Percentiles rank a stretch among this genome's conserved stretches.
phyloP scores from a whole-genome alignment of 1,140 invertebrate genomes.

The Zaprionus gabonicus region DNA sequence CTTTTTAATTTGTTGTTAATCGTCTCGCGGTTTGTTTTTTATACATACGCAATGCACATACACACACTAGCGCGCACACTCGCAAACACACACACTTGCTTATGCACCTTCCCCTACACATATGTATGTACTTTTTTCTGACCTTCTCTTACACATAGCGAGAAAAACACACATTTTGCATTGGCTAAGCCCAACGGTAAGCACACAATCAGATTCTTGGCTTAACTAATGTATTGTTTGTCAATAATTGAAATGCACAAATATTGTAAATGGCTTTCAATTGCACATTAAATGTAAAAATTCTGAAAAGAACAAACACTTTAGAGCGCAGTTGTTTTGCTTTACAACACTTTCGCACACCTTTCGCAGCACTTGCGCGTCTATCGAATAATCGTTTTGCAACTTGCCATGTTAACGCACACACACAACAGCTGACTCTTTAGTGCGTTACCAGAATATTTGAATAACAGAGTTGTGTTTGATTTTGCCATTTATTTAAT shows the following conservation, averaged over 20 bases:
- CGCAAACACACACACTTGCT: slow-evolving; percentile 30
- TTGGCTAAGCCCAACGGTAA: slow-evolving; percentile 8
- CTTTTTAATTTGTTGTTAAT: slow-evolving; percentile 54
- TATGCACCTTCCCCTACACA: slow-evolving; percentile 38
- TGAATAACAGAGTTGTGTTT: background rate
- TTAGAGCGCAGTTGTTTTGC: slow-evolving; percentile 52
- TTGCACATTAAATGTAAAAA: slow-evolving; percentile 54
- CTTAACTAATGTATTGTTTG: slow-evolving; percentile 23
- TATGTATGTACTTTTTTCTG: slow-evolving; percentile 72
- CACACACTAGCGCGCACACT: slow-evolving; percentile 28
- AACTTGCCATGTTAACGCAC: slow-evolving; percentile 7
- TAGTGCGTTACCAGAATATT: slow-evolving; percentile 13
- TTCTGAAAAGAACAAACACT: slow-evolving; percentile 53
- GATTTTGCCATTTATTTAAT: background rate
- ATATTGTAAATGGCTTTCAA: slow-evolving; percentile 25
- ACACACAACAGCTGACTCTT: background rate
- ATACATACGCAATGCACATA: slow-evolving; percentile 56
- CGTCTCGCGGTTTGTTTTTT: slow-evolving; percentile 55
- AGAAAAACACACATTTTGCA: slow-evolving; percentile 39
- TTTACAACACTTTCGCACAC: slow-evolving; percentile 43
- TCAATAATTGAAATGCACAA: slow-evolving; percentile 28
- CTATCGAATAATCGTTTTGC: slow-evolving; percentile 28
- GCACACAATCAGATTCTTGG: slow-evolving; percentile 2
- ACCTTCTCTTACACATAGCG: slow-evolving; percentile 64
- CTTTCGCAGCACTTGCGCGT: slow-evolving; percentile 37